Evolutionary conservation across 1,140 invertebrate species (phyloP).

Genomic region (Pseudachorutes palmiensis): DNA sequence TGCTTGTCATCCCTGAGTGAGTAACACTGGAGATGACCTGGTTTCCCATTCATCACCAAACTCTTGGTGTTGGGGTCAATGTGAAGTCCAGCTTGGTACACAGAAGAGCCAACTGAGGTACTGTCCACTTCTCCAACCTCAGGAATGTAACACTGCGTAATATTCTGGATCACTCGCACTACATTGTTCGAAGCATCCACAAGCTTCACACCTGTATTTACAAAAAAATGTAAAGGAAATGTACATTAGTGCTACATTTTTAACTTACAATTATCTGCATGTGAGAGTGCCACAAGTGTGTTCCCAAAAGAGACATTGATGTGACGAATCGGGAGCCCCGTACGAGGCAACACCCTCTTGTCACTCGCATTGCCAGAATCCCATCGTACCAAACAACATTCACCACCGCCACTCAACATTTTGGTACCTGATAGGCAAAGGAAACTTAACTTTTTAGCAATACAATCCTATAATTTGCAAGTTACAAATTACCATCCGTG

Average conservation of each 20-base stretch:
- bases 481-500: conserved; percentile 48
- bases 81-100: conserved; percentile 57
- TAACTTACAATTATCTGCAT: conserved; percentile 66
- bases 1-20: conserved; percentile 56
- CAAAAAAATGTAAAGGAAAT: too few species aligned
- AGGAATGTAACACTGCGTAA: conserved; percentile 50
- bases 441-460: background rate
- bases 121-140: conserved; percentile 28
- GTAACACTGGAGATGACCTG: conserved; percentile 74
- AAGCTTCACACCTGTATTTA: conserved; percentile 54
- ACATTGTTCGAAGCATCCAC: conserved; percentile 54
- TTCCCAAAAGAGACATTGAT: conserved; percentile 59
- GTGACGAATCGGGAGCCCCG: conserved; percentile 60
- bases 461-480: background rate
- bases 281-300: conserved; percentile 56
- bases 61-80: conserved; percentile 58
- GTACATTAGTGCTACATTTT: too few species aligned
- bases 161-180: conserved; percentile 56
- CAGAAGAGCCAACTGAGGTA: conserved; percentile 39
- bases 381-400: conserved; percentile 76
- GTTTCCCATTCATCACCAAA: conserved; percentile 64
- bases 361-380: conserved; percentile 48
- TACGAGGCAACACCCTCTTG: conserved; percentile 61
- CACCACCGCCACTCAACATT: conserved; percentile 67
- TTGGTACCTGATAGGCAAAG: conserved; percentile 47